These are phyloP conservation scores for Plusia festucae DNA, from an alignment of 2,888 invertebrate species.

Conservation along the genomic window DNA sequence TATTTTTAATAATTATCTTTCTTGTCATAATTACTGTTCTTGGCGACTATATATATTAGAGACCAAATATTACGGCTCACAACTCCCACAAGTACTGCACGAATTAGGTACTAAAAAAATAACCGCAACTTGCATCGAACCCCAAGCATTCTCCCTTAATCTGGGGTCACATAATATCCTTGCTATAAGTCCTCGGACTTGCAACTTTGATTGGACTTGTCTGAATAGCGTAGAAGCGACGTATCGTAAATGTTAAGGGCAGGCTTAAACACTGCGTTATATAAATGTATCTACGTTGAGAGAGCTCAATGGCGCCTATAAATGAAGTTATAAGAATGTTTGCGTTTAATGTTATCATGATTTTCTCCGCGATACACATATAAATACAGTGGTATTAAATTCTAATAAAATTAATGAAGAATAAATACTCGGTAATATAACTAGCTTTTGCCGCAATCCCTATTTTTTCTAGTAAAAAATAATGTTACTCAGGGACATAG, in stretches of 20 bases:
- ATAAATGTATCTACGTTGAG: conserved; percentile 33
- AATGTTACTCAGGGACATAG: too few species aligned
- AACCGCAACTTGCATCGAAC: conserved; percentile 38
- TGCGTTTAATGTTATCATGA: neutral
- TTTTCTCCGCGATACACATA: neutral
- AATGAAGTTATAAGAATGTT: conserved; percentile 6
- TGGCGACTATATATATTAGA: too few species aligned
- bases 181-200: conserved; percentile 69
- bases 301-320: conserved; percentile 31
- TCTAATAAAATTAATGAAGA: too few species aligned
- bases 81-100: neutral
- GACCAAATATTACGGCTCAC: too few species aligned
- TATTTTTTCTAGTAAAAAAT: too few species aligned
- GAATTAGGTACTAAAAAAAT: conserved; percentile 14
- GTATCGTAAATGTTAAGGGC: conserved; percentile 70
- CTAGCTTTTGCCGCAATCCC: too few species aligned
- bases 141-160: conserved; percentile 43
- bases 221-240: conserved; percentile 50
- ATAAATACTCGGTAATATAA: too few species aligned
- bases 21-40: too few species aligned
- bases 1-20: too few species aligned
- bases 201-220: conserved; percentile 75
- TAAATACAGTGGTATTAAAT: neutral
- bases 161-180: conserved; percentile 56
- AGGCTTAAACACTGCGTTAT: conserved; percentile 57